phyloP scores from a whole-genome alignment of 2,113 vertebrate genomes.

The Oostethus manadensis region DNA sequence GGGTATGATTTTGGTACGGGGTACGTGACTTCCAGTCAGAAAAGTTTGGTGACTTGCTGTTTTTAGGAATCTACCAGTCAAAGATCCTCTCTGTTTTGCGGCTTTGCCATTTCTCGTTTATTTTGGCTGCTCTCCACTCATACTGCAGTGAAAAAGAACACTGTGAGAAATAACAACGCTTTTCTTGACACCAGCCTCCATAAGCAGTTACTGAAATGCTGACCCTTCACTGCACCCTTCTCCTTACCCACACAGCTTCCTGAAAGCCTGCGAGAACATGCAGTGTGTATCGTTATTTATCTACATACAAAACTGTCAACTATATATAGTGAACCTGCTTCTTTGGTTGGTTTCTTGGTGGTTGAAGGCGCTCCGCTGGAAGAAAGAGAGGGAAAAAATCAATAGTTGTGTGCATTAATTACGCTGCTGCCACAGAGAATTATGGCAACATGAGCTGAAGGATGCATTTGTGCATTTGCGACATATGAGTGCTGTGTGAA shows the following conservation, averaged over 20 bases:
- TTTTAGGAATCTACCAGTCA: too few species aligned
- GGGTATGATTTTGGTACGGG: too few species aligned
- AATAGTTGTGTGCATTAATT: constrained; percentile 90
- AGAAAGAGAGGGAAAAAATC: constrained; percentile 72
- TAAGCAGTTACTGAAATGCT: constrained; percentile 69
- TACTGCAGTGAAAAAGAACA: constrained; percentile 55
- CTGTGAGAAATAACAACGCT: constrained; percentile 53
- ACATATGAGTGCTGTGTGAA: constrained; percentile 61
- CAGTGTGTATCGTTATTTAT: not conserved
- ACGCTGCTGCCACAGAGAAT: constrained; percentile 78
- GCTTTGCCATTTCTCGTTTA: too few species aligned
- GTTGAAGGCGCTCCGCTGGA: constrained; percentile 29
- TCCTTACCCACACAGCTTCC: constrained; percentile 38
- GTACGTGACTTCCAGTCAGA: too few species aligned
- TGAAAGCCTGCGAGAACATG: constrained; percentile 12
- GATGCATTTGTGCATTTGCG: constrained; percentile 69
- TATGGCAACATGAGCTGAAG: constrained; percentile 75
- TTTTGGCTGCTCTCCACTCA: constrained; percentile 33
- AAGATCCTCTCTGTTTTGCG: too few species aligned
- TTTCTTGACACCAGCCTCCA: constrained; percentile 23
- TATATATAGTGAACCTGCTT: constrained; percentile 20
- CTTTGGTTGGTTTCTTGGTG: constrained; percentile 19
- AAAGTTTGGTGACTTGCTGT: too few species aligned
- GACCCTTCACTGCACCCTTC: constrained; percentile 62
- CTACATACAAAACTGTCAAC: constrained; percentile 2